phyloP scores from a whole-genome alignment of 2,888 invertebrate species.

The Pyralis farinalis region DNA sequence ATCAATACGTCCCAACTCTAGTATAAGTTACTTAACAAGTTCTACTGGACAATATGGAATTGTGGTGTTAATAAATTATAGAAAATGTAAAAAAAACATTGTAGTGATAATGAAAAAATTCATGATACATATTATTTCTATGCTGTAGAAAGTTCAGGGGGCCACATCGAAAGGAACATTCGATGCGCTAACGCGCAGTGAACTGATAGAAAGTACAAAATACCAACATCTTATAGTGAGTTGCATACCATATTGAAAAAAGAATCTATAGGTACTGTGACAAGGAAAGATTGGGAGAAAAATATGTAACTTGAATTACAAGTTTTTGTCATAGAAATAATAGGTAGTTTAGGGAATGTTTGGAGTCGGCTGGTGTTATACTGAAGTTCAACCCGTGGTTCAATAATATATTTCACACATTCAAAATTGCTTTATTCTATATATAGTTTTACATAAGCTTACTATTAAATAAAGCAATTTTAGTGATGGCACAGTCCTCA shows the following conservation, averaged over 20 bases:
- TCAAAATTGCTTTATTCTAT: too few species aligned
- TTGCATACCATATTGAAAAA: conserved; percentile 31
- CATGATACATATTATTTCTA: conserved; percentile 41
- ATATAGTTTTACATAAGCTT: too few species aligned
- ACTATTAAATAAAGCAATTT: too few species aligned
- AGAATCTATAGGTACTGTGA: conserved; percentile 30
- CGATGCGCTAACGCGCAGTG: conserved; percentile 22
- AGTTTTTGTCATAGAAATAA: conserved; percentile 31
- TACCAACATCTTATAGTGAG: conserved; percentile 39
- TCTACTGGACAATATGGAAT: conserved; percentile 62
- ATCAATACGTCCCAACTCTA: conserved; percentile 19
- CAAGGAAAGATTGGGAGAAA: conserved; percentile 22
- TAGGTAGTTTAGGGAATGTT: conserved; percentile 21
- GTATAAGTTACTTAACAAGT: conserved; percentile 30
- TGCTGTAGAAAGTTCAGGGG: conserved; percentile 14
- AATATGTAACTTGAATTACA: conserved; percentile 47
- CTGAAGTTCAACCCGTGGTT: too few species aligned
- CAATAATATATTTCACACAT: too few species aligned
- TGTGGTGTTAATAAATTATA: conserved; percentile 56
- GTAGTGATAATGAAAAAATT: conserved; percentile 30
- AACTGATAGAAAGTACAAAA: conserved; percentile 57
- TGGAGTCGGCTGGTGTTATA: too few species aligned
- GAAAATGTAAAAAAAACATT: conserved; percentile 55
- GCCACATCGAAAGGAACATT: conserved; percentile 2
- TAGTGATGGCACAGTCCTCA: too few species aligned